Base-by-base conservation (phyloP, 2,797 vertebrate genomes). In the Poliocrania exsul region DNA sequence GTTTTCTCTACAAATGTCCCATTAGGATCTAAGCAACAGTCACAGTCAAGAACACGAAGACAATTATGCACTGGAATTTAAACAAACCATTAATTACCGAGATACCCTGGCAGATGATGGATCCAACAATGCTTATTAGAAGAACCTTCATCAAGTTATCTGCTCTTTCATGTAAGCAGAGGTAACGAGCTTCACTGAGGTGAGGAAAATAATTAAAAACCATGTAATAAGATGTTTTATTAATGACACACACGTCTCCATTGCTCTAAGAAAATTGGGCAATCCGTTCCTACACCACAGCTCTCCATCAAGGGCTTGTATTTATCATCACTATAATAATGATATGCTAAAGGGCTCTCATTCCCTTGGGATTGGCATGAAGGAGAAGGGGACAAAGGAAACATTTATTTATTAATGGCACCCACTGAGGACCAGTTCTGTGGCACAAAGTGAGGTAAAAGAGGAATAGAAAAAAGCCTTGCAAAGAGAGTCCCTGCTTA, bases 121-220 rank as follows among this genome's bases (percentile, higher is more conserved):
- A 64, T 87, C 88, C 75, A 89, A 89, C 73, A 93, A 94, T 73
- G 92, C 95, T 95, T 83, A 92, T 96, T 93, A 95, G 79, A 80
- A 65, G 92, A 93, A 74, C 75, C 93, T 96, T 94, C 93, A 94
- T 93, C 79, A 71, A 88, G 72, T 80, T 84, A 93, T 81, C 92
- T 84, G 58, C 66, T 84, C 83, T 96, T 90, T 82, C 78, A 47
- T 88, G 92, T 90, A 72, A 85, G 77, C 75, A 74, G 85, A 86
- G 88, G 91, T 87, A 95, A 90, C 5, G 2, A 93, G 88, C 94
- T 87, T 81, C 88, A 89, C 83, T 47, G 92, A 94, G 88, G 83
- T 71, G 77, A 92, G 87, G 92, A 95, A 96, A 96, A 92, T 93
- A 97, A 95, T 97, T 97, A 95, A 95, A 96, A 97, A 14, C 44